Evolutionary conservation across 2,113 vertebrate genomes (phyloP), one percentile per base, ranked within the genome.

Genomic region (Cephalopholis sonnerati): DNA sequence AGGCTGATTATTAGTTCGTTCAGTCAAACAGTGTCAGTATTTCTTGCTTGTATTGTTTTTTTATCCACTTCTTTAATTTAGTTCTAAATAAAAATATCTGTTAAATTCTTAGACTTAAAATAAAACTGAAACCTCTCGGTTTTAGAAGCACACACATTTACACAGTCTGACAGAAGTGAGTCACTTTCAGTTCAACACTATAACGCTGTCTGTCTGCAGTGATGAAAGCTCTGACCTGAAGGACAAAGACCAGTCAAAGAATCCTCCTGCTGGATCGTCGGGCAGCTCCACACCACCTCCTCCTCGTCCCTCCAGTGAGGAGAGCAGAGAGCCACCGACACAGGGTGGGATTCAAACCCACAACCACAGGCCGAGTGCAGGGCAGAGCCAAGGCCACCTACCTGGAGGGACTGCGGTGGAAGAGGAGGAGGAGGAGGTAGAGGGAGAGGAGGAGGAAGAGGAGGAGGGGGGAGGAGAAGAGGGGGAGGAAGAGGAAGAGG

Each of bases 291-390:
- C 69, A 67, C 57, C 20, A 69, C 70, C 57, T 32, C 24, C 79
- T n/a, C 36, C 64, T 27, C 32, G 82, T 7, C 29, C 20, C 5
- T 85, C 88, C 87, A 93, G 91, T 4, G 88, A 91, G 7, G 91
- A 93, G 77, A 82, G 72, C 69, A 27, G 4, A n/a, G 67, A 77
- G 18, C 39, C 18, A 1, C n/a, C 17, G 22, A 6, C 58, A 16
- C 48, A 66, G 7, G 1, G n/a, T 0, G 61, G 50, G 67, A 65
- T 53, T 69, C 81, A 87, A 81, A 72, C 62, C 64, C 65, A 86
- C 54, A 65, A 84, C 77, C 74, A 18, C 32, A 58, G 81, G 59
- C 86, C 85, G 3, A 63, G 41, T 20, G 24, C 63, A 39, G 74
- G 53, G 0, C 83, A 53, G 27, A 61, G 22, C 13, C 79, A 58